Conservation (phyloP, 1,140 invertebrate species). For the Scaptomyza pallida region DNA sequence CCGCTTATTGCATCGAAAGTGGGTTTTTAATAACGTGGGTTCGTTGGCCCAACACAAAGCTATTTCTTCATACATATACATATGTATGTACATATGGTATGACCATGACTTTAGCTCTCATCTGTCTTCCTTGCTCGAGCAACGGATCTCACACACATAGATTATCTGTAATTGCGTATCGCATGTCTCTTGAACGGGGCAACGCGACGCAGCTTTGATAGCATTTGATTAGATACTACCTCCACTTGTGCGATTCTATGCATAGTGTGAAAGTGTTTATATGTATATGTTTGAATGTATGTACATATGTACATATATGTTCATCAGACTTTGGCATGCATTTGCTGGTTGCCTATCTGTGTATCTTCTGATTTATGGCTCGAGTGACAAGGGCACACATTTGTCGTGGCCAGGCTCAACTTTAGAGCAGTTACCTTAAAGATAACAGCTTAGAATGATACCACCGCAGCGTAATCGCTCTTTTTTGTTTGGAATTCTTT, state of each 20-base stretch:
- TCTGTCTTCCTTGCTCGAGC: constrained; percentile 53
- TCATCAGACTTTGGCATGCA: constrained; percentile 7
- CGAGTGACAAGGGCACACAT: constrained; percentile 59
- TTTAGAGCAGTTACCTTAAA: neutral
- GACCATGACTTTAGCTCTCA: constrained; percentile 21
- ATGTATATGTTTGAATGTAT: neutral
- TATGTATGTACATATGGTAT: neutral
- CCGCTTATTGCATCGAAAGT: neutral
- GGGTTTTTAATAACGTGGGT: neutral
- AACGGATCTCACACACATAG: constrained; percentile 32
- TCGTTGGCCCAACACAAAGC: neutral
- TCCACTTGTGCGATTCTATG: neutral
- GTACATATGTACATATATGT: constrained; percentile 4
- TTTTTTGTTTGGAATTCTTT: no score
- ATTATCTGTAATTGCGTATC: constrained; percentile 81
- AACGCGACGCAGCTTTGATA: constrained; percentile 22
- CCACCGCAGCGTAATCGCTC: no score
- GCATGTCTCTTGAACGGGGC: constrained; percentile 9
- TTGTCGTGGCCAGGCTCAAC: constrained; percentile 36
- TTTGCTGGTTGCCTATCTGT: constrained; percentile 11
- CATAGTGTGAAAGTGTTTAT: neutral
- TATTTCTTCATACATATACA: neutral
- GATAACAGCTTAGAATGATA: no score
- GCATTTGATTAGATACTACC: constrained; percentile 40
- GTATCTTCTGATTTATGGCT: constrained; percentile 68